phyloP scores from a whole-genome alignment of 2,888 invertebrate genomes.

The Folsomia manolachei region DNA sequence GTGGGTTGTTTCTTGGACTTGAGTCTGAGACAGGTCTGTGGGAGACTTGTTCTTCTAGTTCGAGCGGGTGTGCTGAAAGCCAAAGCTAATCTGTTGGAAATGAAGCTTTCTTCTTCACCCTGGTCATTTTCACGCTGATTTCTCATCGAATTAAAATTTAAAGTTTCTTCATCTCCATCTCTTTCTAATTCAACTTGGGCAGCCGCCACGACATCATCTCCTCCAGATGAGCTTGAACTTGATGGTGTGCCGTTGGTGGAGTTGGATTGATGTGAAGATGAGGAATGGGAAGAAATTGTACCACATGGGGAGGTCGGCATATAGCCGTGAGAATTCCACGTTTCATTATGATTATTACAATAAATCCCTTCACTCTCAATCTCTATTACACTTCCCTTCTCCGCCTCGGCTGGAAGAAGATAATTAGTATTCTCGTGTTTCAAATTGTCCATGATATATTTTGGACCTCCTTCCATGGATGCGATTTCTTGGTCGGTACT shows the following conservation, averaged over 20 bases:
- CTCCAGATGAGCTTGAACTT: not conserved
- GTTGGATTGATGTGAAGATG: not conserved
- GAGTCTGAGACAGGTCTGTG: slow-evolving; percentile 3
- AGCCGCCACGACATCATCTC: not conserved
- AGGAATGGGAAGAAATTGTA: slow-evolving; percentile 6
- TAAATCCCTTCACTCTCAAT: too few species aligned
- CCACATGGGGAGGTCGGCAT: slow-evolving; percentile 32
- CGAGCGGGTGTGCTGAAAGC: slow-evolving; percentile 35
- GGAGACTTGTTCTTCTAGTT: not conserved
- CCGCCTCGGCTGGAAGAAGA: not conserved
- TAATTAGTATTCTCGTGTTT: slow-evolving; percentile 25
- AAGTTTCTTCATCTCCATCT: slow-evolving; percentile 5
- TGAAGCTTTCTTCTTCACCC: slow-evolving; percentile 28
- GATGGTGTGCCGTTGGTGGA: not conserved
- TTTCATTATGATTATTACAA: slow-evolving; percentile 26
- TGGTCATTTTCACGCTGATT: slow-evolving; percentile 30
- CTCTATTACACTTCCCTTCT: not conserved
- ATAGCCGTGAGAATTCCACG: slow-evolving; percentile 46
- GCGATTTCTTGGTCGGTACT: not conserved
- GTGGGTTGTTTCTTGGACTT: slow-evolving; percentile 8
- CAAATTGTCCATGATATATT: slow-evolving; percentile 5
- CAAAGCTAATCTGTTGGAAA: slow-evolving; percentile 24
- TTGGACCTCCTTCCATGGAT: not conserved
- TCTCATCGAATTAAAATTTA: slow-evolving; percentile 1
- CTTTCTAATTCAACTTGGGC: not conserved